These are phyloP conservation scores for Prochilodus magdalenae DNA, from an alignment of 2,113 vertebrate genomes.

Conservation along the genomic window DNA sequence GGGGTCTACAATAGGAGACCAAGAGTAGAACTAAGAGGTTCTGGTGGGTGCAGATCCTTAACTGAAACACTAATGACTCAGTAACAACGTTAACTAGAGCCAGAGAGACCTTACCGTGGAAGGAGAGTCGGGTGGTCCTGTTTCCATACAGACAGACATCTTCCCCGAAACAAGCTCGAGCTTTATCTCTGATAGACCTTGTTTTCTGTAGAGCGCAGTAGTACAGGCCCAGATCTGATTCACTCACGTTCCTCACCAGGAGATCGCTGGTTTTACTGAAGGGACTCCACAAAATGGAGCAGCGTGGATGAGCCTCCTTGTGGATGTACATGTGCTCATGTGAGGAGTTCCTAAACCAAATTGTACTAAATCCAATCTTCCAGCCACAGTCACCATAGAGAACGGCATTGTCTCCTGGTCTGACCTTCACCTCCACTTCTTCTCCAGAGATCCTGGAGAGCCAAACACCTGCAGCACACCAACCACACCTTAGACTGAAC, in stretches of 20 bases:
- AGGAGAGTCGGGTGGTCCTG: neutral
- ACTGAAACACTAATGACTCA: too few relatives aligned
- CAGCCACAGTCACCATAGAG: neutral
- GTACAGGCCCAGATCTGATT: conserved; percentile 52
- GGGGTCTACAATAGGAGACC: too few relatives aligned
- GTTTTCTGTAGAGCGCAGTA: conserved; percentile 37
- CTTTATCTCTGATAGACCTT: neutral
- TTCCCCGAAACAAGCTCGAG: neutral
- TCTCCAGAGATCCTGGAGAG: conserved; percentile 16
- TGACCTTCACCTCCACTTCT: conserved; percentile 20
- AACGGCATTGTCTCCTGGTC: conserved; percentile 35
- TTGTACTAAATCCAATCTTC: neutral
- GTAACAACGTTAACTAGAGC: too few relatives aligned
- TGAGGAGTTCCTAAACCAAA: conserved; percentile 28
- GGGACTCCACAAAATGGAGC: neutral
- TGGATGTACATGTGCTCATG: neutral
- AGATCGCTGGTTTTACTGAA: conserved; percentile 14
- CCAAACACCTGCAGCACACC: conserved; percentile 24
- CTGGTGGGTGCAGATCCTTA: too few relatives aligned
- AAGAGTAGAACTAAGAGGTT: too few relatives aligned
- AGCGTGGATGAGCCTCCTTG: neutral
- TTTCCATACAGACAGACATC: neutral
- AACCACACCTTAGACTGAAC: neutral
- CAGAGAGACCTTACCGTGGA: conserved; percentile 16
- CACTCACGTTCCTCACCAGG: conserved; percentile 46